phyloP scores from a whole-genome alignment of 1,140 invertebrate genomes.

The Lithobius niger region DNA sequence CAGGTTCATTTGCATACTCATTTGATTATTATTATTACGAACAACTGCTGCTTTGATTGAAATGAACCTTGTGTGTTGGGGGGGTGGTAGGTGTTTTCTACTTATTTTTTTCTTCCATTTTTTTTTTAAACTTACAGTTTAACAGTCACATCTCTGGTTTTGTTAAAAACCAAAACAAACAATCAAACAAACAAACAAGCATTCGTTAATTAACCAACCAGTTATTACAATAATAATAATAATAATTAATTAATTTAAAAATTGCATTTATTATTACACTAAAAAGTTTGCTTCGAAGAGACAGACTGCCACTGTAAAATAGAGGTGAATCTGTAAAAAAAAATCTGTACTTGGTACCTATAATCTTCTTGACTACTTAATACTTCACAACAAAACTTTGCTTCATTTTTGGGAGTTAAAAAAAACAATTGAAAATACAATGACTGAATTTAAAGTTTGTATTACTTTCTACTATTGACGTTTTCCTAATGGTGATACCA shows the following conservation, averaged over 20 bases:
- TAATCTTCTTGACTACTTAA: neutral
- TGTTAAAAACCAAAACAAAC: no score
- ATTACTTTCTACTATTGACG: no score
- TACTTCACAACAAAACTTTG: neutral
- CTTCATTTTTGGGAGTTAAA: neutral
- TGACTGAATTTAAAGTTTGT: neutral
- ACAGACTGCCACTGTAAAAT: no score
- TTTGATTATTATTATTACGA: neutral
- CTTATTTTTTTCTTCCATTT: neutral
- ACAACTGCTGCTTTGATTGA: neutral
- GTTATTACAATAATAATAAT: no score
- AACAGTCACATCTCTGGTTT: no score
- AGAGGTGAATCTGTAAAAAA: no score
- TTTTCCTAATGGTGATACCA: no score
- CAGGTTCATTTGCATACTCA: neutral
- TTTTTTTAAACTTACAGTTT: neutral
- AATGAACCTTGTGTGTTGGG: neutral
- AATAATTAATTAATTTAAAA: no score
- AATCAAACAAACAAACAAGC: no score
- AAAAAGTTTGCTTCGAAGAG: no score
- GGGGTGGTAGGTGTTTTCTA: neutral
- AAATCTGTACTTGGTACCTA: neutral
- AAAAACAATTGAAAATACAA: neutral
- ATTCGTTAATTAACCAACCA: no score
- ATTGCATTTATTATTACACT: no score